Evolutionary conservation across 2,113 vertebrate species (phyloP).

Genomic region (Pollimyrus isidori): DNA sequence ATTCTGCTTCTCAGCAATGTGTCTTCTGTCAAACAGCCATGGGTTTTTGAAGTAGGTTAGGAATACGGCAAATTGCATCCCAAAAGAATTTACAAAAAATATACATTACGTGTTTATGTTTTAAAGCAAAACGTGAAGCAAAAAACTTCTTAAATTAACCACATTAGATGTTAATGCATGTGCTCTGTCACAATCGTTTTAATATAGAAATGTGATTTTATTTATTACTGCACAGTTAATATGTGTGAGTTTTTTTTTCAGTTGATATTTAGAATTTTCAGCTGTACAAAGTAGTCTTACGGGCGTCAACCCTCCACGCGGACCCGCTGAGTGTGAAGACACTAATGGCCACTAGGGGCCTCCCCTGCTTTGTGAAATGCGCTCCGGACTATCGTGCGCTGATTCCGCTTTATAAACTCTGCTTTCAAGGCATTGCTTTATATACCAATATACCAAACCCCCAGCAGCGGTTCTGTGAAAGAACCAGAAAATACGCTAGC

Average conservation of each 20-base stretch:
- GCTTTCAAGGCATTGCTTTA: background rate
- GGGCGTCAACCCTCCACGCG: slow-evolving; percentile 25
- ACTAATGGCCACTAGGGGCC: slow-evolving; percentile 83
- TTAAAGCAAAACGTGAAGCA: background rate
- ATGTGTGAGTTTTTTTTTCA: background rate
- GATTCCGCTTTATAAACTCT: slow-evolving; percentile 12
- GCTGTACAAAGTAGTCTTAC: background rate
- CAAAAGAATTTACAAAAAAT: background rate
- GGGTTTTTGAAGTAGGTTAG: background rate
- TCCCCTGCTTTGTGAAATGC: slow-evolving; percentile 76
- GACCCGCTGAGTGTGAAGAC: slow-evolving; percentile 50
- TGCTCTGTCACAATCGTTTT: background rate
- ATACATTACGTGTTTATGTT: background rate
- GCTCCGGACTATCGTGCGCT: slow-evolving; percentile 17
- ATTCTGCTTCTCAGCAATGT: background rate
- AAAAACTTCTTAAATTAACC: background rate
- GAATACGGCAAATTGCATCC: background rate
- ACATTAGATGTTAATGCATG: background rate
- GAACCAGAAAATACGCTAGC: background rate
- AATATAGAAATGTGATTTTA: background rate
- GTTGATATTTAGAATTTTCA: background rate
- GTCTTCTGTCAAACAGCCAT: background rate
- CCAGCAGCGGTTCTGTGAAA: slow-evolving; percentile 8
- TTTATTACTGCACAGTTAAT: background rate
- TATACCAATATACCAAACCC: background rate